phyloP scores from a whole-genome alignment of 2,797 vertebrate genomes.

The Semaprochilodus insignis region DNA sequence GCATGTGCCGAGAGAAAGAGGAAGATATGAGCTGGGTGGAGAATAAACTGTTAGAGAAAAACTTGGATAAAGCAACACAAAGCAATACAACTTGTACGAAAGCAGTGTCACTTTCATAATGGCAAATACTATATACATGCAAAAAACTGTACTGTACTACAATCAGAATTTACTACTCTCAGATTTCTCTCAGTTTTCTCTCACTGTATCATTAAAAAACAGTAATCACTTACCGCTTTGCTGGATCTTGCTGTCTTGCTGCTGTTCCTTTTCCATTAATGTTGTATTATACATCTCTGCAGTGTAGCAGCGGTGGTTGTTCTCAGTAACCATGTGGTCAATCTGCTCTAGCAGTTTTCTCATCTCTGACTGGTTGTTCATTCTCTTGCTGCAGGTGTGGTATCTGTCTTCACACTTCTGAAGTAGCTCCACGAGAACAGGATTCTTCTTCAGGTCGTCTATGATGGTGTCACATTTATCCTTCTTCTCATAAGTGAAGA shows the following conservation, averaged over 20 bases:
- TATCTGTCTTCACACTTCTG: constrained; percentile 19
- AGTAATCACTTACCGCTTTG: not conserved
- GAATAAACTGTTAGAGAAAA: too few species aligned
- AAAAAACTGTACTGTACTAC: too few species aligned
- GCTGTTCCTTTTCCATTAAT: not conserved
- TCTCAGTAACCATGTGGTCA: not conserved
- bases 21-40: too few species aligned
- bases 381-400: constrained; percentile 33
- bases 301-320: constrained; percentile 5
- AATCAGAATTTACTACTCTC: too few species aligned
- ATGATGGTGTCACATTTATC: constrained; percentile 11
- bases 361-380: constrained; percentile 38
- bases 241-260: not conserved
- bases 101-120: too few species aligned
- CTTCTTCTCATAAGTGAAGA: constrained; percentile 29
- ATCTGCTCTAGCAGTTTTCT: constrained; percentile 19
- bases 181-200: too few species aligned
- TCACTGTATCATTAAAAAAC: too few species aligned
- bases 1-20: too few species aligned
- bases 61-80: too few species aligned
- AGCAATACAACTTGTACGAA: too few species aligned
- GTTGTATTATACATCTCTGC: constrained; percentile 6
- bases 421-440: constrained; percentile 2
- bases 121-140: too few species aligned
- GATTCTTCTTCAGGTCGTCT: constrained; percentile 32